These are phyloP conservation scores for Hydrolagus affinis DNA, from an alignment of 2,113 vertebrate species.

Conservation along the genomic window DNA sequence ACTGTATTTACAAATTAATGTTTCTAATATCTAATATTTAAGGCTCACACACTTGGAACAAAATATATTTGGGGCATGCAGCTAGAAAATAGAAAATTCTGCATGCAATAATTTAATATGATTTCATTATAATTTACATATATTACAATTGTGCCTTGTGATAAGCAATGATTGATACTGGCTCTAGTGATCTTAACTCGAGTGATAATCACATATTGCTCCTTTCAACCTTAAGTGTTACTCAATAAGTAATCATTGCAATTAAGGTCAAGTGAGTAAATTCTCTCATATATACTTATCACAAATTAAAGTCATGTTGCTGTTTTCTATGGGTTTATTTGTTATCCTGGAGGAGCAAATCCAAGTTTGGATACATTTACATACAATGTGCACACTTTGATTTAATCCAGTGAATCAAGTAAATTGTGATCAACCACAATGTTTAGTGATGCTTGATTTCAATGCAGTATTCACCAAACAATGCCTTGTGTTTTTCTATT, in stretches of 20 bases:
- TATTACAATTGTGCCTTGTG: too few species aligned
- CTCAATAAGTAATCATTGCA: constrained; percentile 50
- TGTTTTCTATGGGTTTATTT: constrained; percentile 66
- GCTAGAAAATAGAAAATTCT: too few species aligned
- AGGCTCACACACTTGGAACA: too few species aligned
- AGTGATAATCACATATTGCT: too few species aligned
- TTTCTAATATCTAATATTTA: too few species aligned
- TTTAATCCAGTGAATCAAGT: constrained; percentile 99
- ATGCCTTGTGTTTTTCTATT: constrained; percentile 49
- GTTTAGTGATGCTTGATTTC: constrained; percentile 96
- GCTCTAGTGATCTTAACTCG: too few species aligned
- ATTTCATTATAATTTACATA: too few species aligned
- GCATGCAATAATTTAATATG: too few species aligned
- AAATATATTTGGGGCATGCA: too few species aligned
- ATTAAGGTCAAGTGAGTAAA: constrained; percentile 63
- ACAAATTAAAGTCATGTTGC: constrained; percentile 67
- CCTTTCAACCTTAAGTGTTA: not conserved
- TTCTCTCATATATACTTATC: constrained; percentile 88
- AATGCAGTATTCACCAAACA: constrained; percentile 65
- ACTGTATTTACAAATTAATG: too few species aligned
- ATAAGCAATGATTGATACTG: too few species aligned
- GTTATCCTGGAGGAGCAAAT: constrained; percentile 69
- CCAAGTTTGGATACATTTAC: constrained; percentile 82
- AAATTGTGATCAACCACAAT: constrained; percentile 98
- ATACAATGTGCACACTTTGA: constrained; percentile 80